Base-by-base conservation (phyloP, 2,113 vertebrate genomes). In the Balaenoptera acutorostrata region DNA sequence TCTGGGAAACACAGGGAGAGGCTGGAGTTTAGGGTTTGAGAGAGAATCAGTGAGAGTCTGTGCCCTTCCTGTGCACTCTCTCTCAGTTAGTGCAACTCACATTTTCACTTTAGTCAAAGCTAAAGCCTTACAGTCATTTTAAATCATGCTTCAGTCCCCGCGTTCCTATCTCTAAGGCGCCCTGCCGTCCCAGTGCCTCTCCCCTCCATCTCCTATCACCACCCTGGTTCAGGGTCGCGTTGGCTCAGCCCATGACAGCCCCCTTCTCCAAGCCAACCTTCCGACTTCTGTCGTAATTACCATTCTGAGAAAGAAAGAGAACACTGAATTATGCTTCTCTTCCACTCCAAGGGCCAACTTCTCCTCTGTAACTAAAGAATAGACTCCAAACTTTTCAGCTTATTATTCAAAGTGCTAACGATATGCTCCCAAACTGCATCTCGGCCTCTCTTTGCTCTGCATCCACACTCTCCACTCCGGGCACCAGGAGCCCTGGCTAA, bases 371-470 rank as follows among this genome's bases (percentile, higher is more conserved):
- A 52, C 31, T 29, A 68, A 93, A 93, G 29, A 78, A 80, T 52
- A 78, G 90, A 64, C 9, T 39, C 36, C 5, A 29, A 44, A 64
- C 21, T 29, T 92, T 46, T 41, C 11, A 66, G 57, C 4, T 75
- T 92, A 52, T 36, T 75, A 52, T n/a, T 89, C 44, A 66, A 85
- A n/a, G 55, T 77, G 36, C n/a, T n/a, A 92, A 83, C 55, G 8
- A 36, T 10, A 68, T 63, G 27, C 15, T 46, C 77, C 49, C 33
- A 68, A 69, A 18, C 44, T 68, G 12, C 2, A 41, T 23, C n/a
- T 59, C n/a, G 33, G 88, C 18, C 25, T 44, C n/a, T 59, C 25
- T 17, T 83, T 33, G 25, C 39, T 64, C 68, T 29, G 5, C 4
- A 72, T 41, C 29, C 49, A 90, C 23, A 23, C 11, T 57, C 13